Evolutionary conservation across 2,113 vertebrate species (phyloP), one percentile per base, ranked within the genome.

Genomic region (Barnardius zonarius): DNA sequence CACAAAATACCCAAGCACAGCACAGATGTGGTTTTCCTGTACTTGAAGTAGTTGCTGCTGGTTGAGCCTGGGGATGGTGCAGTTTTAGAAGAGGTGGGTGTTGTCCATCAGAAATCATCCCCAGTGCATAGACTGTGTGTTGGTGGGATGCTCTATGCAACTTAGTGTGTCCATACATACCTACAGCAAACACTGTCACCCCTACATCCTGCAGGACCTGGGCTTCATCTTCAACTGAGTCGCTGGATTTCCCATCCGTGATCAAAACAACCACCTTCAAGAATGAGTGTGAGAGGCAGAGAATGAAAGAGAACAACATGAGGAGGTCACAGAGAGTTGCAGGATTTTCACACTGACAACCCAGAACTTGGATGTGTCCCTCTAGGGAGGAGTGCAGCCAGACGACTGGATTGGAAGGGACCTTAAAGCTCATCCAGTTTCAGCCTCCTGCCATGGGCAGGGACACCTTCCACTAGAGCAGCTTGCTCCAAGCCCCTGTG

Each of bases 181-280:
- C 99, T 54, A 99, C 97, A 89, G 98, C 98, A 95, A 98, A 99
- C 44, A 99, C 96, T 2, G 98, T 98, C 76, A 99, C 98, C 1
- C 98, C 99, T 10, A 27, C 69, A 80, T 99, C 98, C 49, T 96
- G 96, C 27, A 98, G 97, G 19, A 81, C 68, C 37, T 1, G 95
- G 41, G 98, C 98, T 59, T 98, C 97, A 2, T 95, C 96, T 15
- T 98, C 98, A 2, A 98, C 93, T 2, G 91, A 88, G 88, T 99
- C 98, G 0, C 97, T 67, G 2, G 98, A 99, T 81, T 96, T 98
- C 33, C 98, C 98, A 13, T 98, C 98, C 1, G 98, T 98, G 93
- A 99, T 97, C 95, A 99, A 88, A 83, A 99, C 87, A 11, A 97
- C 92, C 31, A 98, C 98, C 99, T 99, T 94, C 52, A 66, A 8